Conservation (phyloP, 2,888 invertebrate species). For the Pachydiplax longipennis region DNA sequence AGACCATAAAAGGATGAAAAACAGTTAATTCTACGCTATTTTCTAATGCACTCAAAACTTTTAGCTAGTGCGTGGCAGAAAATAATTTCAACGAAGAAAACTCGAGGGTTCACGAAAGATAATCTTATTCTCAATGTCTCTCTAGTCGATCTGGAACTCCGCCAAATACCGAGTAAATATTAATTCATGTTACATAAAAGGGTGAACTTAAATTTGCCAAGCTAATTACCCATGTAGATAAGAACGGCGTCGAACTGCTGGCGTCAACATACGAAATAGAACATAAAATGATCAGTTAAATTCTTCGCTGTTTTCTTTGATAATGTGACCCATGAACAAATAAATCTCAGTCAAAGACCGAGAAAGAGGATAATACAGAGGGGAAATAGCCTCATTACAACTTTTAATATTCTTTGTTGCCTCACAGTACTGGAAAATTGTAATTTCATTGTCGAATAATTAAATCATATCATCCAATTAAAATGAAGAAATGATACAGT, state of each 20-base stretch:
- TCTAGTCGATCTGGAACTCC: background rate
- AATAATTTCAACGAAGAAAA: background rate
- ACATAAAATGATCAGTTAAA: background rate
- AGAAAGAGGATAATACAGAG: background rate
- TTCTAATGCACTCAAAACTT: no score
- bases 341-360: background rate
- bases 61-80: background rate
- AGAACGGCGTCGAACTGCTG: background rate
- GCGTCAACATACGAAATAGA: background rate
- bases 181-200: background rate
- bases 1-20: no score
- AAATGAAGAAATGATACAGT: no score
- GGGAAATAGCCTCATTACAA: background rate
- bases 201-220: background rate
- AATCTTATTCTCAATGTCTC: background rate
- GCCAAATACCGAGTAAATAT: background rate
- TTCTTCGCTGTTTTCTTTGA: background rate
- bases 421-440: no score
- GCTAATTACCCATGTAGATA: background rate
- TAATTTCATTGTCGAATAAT: no score
- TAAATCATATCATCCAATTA: no score
- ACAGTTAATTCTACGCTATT: no score
- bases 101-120: no score
- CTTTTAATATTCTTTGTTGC: no score
- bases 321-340: background rate